Conservation (phyloP, 2,888 invertebrate genomes). For the Didymodactylos carnosus region DNA sequence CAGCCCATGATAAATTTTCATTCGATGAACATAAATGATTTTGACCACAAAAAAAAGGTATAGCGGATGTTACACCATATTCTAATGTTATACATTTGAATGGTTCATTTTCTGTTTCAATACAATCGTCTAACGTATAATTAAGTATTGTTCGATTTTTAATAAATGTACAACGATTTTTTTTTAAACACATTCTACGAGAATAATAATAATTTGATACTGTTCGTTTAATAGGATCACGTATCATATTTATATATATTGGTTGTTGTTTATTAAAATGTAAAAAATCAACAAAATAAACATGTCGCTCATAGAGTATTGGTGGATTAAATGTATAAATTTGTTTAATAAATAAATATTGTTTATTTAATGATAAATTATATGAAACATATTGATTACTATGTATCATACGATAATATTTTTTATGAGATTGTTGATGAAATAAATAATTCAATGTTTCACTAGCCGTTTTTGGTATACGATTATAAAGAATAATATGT, state of each 20-base stretch:
- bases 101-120: not conserved
- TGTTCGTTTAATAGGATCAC: not conserved
- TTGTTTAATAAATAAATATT: not conserved
- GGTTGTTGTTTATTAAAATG: not conserved
- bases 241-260: not conserved
- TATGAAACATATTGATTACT: not conserved
- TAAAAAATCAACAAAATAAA: not conserved
- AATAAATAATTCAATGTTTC: not conserved
- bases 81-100: not conserved
- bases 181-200: not conserved
- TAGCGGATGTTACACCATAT: not conserved
- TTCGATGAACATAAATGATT: not conserved
- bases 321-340: not conserved
- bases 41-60: not conserved
- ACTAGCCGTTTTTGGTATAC: not conserved
- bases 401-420: not conserved
- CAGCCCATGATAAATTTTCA: not conserved
- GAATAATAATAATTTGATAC: not conserved
- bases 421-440: not conserved
- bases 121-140: not conserved
- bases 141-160: not conserved
- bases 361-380: not conserved
- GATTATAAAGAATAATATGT: too few relatives aligned
- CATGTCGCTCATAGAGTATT: not conserved
- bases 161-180: not conserved